Evolutionary conservation across 2,797 vertebrate species (phyloP).

Genomic region (Gymnothorax javanicus): DNA sequence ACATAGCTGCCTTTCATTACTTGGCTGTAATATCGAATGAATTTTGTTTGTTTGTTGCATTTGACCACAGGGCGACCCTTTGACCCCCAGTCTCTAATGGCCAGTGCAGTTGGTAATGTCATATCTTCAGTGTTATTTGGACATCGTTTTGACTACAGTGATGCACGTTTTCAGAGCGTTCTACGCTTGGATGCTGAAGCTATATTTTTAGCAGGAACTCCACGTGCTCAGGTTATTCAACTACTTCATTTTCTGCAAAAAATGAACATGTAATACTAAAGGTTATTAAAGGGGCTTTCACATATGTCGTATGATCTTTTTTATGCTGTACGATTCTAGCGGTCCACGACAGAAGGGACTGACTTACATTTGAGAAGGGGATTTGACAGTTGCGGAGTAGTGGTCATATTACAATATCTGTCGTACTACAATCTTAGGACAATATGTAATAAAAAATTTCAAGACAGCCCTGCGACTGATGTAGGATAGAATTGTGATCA

Average conservation of each 20-base stretch:
- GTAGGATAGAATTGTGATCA: too few relatives aligned
- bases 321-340: too few relatives aligned
- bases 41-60: background rate
- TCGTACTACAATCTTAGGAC: too few relatives aligned
- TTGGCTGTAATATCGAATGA: too few relatives aligned
- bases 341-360: too few relatives aligned
- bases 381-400: too few relatives aligned
- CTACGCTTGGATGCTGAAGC: constrained; percentile 71
- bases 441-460: too few relatives aligned
- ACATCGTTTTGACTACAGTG: constrained; percentile 77
- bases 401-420: too few relatives aligned
- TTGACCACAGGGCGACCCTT: constrained; percentile 70
- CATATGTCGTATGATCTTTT: too few relatives aligned
- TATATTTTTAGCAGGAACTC: constrained; percentile 63
- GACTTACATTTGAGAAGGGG: too few relatives aligned
- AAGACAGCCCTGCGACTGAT: too few relatives aligned
- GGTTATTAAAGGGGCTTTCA: background rate
- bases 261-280: background rate
- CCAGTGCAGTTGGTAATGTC: constrained; percentile 71
- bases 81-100: constrained; percentile 72
- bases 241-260: background rate
- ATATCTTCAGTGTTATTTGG: constrained; percentile 80
- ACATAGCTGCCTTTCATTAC: too few relatives aligned
- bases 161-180: constrained; percentile 69
- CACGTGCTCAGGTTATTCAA: constrained; percentile 68